Conservation (phyloP, 2,113 vertebrate species). For the Vulpes lagopus region DNA sequence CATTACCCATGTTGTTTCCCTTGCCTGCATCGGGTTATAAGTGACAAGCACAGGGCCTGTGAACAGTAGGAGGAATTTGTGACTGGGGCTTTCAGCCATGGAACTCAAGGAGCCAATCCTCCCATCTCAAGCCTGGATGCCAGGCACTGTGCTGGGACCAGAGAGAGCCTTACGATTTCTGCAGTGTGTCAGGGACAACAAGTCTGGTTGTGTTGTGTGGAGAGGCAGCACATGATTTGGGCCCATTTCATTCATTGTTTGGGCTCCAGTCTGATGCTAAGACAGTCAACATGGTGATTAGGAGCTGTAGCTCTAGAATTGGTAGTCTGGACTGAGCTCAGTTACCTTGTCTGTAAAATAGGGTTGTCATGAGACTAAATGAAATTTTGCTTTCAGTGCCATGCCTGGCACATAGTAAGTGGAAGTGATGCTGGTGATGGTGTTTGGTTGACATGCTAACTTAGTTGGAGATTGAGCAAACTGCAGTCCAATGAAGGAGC, state of each 20-base stretch:
- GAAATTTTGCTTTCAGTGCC: neutral
- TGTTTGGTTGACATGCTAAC: neutral
- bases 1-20: neutral
- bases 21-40: neutral
- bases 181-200: neutral
- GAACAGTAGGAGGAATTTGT: neutral
- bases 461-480: neutral
- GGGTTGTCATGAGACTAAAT: neutral
- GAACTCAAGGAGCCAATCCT: neutral
- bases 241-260: neutral
- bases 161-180: neutral
- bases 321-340: neutral
- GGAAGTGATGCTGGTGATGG: neutral
- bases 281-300: neutral
- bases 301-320: neutral
- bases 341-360: neutral
- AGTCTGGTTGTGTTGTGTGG: neutral
- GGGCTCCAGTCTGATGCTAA: neutral
- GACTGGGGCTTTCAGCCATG: neutral
- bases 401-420: no score
- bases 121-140: neutral
- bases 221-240: neutral
- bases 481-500: neutral
- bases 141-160: neutral
- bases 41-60: neutral